Percentiles rank a stretch among this genome's conserved stretches.
Evolutionary conservation across 2,113 vertebrate genomes (phyloP).

Genomic region (Oreotrochilus melanogaster): DNA sequence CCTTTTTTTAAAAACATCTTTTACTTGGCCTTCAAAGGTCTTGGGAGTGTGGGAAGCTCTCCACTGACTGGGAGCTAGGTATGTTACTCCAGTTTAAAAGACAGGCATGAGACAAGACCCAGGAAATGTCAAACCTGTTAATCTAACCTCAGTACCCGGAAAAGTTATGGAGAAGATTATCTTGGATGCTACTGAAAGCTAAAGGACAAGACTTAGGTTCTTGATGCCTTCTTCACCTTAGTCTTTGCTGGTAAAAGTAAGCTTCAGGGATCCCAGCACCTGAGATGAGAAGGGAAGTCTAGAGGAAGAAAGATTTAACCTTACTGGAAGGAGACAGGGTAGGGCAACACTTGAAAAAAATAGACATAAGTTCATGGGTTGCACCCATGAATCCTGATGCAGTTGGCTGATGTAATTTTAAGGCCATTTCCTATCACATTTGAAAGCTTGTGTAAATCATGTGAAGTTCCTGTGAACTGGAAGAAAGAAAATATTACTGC

Average conservation of each 20-base stretch:
- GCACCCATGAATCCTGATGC: accelerated
- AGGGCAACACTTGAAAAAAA: background rate
- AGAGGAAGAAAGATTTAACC: background rate
- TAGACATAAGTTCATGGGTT: background rate
- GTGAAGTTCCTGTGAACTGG: background rate
- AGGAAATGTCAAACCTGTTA: background rate
- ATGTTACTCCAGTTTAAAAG: background rate
- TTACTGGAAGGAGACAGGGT: background rate
- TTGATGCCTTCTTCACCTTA: background rate
- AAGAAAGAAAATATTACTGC: background rate
- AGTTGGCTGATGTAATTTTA: too few relatives aligned
- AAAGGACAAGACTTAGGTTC: background rate
- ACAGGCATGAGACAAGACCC: background rate
- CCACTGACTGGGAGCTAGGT: background rate
- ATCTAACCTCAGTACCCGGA: background rate
- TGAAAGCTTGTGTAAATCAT: background rate
- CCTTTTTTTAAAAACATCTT: background rate
- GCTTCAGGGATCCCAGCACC: background rate
- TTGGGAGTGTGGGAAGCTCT: background rate
- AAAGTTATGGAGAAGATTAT: background rate
- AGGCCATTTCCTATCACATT: background rate
- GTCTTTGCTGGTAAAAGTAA: background rate
- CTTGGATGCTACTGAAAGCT: background rate
- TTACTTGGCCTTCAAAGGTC: background rate
- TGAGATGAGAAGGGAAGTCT: background rate